A percentile compares a stretch with the other conserved stretches of the same genome.
phyloP scores from a whole-genome alignment of 2,888 invertebrate genomes.

The Parnassius glacialis region DNA sequence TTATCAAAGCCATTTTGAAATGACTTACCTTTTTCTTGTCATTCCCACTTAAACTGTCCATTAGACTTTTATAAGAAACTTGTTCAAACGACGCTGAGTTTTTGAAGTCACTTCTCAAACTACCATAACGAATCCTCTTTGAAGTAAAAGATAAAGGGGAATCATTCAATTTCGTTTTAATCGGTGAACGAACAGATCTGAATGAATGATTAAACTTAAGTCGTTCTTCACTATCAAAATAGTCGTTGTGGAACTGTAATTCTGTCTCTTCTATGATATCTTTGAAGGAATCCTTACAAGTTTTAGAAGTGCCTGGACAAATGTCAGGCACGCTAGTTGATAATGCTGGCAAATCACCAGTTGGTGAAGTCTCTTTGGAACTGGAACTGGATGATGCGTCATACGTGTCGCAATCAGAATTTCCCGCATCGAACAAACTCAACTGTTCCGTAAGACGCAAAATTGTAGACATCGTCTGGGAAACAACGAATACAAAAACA shows the following conservation, averaged over 20 bases:
- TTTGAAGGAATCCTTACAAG: conserved; percentile 33
- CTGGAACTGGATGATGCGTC: conserved; percentile 80
- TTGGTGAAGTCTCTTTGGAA: conserved; percentile 83
- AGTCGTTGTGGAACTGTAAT: conserved; percentile 64
- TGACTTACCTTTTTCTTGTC: conserved; percentile 54
- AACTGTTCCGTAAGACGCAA: conserved; percentile 89
- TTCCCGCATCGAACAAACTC: conserved; percentile 85
- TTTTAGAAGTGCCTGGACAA: conserved; percentile 41
- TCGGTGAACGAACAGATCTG: conserved; percentile 52
- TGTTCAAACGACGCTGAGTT: conserved; percentile 61
- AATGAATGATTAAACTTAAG: conserved; percentile 56
- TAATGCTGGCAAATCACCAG: conserved; percentile 61
- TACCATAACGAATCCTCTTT: conserved; percentile 47
- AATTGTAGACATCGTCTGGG: conserved; percentile 85
- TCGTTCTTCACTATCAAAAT: conserved; percentile 61
- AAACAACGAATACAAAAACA: conserved; percentile 22
- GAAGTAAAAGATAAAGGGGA: conserved; percentile 55
- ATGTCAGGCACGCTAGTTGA: conserved; percentile 63
- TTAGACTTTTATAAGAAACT: conserved; percentile 55
- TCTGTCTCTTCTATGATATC: conserved; percentile 46
- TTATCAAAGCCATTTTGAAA: not conserved
- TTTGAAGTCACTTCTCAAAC: conserved; percentile 53
- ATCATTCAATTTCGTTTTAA: conserved; percentile 46
- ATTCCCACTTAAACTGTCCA: conserved; percentile 49
- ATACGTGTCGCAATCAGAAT: conserved; percentile 86